These are phyloP conservation scores for Trissolcus japonicus DNA, from an alignment of 2,888 invertebrate genomes.

Conservation along the genomic window DNA sequence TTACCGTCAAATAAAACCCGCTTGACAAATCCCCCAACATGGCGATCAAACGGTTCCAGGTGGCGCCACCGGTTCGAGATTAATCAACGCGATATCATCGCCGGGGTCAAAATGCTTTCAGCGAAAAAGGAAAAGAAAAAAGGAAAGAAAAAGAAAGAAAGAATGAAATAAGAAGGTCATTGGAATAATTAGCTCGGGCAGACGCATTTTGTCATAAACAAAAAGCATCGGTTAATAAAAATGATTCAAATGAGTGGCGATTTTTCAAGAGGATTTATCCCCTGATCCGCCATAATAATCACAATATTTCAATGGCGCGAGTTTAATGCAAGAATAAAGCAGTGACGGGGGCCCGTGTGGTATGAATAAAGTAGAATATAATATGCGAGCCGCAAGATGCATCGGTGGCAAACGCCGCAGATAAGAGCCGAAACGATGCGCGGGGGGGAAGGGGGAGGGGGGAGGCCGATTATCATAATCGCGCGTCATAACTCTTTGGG, in stretches of 20 bases:
- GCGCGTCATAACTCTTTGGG: constrained; percentile 66
- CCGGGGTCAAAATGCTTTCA: too few relatives aligned
- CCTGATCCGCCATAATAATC: constrained; percentile 54
- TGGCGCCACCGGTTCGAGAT: constrained; percentile 1
- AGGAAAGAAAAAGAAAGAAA: too few relatives aligned
- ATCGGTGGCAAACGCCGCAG: constrained; percentile 53
- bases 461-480: constrained; percentile 67
- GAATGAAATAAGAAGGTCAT: too few relatives aligned
- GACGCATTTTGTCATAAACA: constrained; percentile 32
- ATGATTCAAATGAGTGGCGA: constrained; percentile 39
- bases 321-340: constrained; percentile 52
- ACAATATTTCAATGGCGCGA: constrained; percentile 58
- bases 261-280: constrained; percentile 54
- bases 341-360: constrained; percentile 32
- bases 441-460: constrained; percentile 8
- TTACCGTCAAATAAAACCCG: too few relatives aligned
- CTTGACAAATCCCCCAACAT: too few relatives aligned
- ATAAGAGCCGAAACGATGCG: constrained; percentile 47
- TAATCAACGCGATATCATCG: constrained; percentile 25
- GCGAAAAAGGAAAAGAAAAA: too few relatives aligned
- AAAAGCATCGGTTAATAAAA: constrained; percentile 34
- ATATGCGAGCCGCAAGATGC: constrained; percentile 52
- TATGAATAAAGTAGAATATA: constrained; percentile 56
- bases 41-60: too few relatives aligned
- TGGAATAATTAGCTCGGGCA: too few relatives aligned